phyloP scores from a whole-genome alignment of 1,140 invertebrate species.

The Mercenaria mercenaria region DNA sequence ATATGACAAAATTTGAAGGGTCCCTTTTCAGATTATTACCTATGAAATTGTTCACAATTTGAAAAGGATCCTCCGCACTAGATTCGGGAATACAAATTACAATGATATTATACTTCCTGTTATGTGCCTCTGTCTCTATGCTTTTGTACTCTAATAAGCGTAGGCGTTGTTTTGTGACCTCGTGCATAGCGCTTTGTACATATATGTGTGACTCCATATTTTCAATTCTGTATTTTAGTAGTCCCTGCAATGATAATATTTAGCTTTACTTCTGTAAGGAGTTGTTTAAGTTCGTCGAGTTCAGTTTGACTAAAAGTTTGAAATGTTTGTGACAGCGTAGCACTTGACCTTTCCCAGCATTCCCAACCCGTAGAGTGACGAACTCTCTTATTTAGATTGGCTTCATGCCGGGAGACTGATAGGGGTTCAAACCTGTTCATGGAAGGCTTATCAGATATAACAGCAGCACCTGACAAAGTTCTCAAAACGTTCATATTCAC shows the following conservation, averaged over 20 bases:
- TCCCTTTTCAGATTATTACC: background rate
- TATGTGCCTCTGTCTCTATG: background rate
- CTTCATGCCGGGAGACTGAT: background rate
- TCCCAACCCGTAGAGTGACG: background rate
- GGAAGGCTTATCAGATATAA: background rate
- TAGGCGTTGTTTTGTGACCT: background rate
- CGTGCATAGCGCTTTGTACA: background rate
- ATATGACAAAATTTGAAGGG: background rate
- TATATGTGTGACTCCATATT: background rate
- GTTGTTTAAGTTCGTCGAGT: background rate
- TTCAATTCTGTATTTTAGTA: background rate
- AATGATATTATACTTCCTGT: background rate
- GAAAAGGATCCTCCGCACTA: background rate
- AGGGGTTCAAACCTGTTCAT: constrained; percentile 7
- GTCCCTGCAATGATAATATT: background rate
- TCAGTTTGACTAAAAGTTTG: background rate
- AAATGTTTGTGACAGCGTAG: background rate
- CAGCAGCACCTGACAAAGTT: background rate
- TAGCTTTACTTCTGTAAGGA: background rate
- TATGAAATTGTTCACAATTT: background rate
- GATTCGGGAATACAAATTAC: background rate
- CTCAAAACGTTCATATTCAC: background rate
- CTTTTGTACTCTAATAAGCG: background rate
- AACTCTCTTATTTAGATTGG: background rate
- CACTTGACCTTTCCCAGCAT: background rate